These are phyloP conservation scores for Felis chaus DNA, from an alignment of 2,113 vertebrate genomes.

Conservation along the genomic window DNA sequence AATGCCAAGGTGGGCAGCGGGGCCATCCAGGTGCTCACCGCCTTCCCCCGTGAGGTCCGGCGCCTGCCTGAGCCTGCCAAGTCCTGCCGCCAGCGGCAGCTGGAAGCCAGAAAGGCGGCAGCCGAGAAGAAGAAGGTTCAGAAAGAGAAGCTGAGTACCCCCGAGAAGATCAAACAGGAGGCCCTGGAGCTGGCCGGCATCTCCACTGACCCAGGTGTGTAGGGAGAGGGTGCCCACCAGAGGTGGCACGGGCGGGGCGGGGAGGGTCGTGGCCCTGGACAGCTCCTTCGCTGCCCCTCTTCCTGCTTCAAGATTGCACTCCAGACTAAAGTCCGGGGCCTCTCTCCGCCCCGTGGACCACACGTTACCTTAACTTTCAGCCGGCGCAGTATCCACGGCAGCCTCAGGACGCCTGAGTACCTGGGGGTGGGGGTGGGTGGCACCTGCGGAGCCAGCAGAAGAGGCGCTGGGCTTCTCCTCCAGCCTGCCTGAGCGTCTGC, in stretches of 20 bases:
- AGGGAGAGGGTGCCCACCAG: not conserved
- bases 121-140: conserved; percentile 96
- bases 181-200: conserved; percentile 81
- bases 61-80: conserved; percentile 97
- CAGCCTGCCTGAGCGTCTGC: not conserved
- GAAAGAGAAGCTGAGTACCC: conserved; percentile 92
- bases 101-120: conserved; percentile 95
- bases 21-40: conserved; percentile 95
- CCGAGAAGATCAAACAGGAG: conserved; percentile 91
- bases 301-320: not conserved
- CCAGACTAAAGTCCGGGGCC: not conserved
- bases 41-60: conserved; percentile 95
- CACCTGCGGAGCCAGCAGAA: no score
- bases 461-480: not conserved
- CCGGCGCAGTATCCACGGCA: not conserved
- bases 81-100: conserved; percentile 95
- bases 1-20: conserved; percentile 92
- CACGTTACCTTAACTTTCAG: not conserved
- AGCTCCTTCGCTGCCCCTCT: not conserved
- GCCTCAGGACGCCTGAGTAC: not conserved
- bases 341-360: not conserved
- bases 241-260: rapidly evolving
- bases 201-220: conserved; percentile 83
- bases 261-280: not conserved
- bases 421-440: no score